These are phyloP conservation scores for Leptobrachium ailaonicum DNA, from an alignment of 2,113 vertebrate genomes.

Conservation along the genomic window DNA sequence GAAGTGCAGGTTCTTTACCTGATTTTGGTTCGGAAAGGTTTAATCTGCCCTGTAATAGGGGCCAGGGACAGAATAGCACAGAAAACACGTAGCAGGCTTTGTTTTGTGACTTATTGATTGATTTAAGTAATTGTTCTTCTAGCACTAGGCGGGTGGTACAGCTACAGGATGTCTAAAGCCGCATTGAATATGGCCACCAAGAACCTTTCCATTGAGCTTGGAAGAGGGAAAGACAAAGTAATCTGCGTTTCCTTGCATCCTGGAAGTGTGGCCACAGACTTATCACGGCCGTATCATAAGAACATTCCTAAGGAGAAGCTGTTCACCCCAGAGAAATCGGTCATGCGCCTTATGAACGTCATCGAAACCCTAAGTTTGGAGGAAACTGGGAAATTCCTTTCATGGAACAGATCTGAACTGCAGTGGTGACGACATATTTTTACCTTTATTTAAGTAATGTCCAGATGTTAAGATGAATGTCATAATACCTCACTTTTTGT, in stretches of 20 bases:
- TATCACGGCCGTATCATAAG: conserved; percentile 65
- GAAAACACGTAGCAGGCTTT: too few relatives aligned
- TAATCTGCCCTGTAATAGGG: too few relatives aligned
- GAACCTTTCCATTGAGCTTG: conserved; percentile 68
- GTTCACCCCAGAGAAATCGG: conserved; percentile 63
- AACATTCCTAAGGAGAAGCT: conserved; percentile 63
- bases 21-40: too few relatives aligned
- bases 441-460: too few relatives aligned
- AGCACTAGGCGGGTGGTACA: conserved; percentile 68
- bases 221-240: conserved; percentile 56
- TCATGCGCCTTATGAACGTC: conserved; percentile 60
- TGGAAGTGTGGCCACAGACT: conserved; percentile 63
- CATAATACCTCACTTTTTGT: too few relatives aligned
- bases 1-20: too few relatives aligned
- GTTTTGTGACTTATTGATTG: not conserved
- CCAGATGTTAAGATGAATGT: too few relatives aligned
- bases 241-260: conserved; percentile 66
- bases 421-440: conserved; percentile 58
- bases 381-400: conserved; percentile 64
- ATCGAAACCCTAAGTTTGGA: conserved; percentile 56
- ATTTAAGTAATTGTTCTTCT: conserved; percentile 4
- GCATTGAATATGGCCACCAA: conserved; percentile 69
- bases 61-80: too few relatives aligned
- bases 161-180: conserved; percentile 67
- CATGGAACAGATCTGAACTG: conserved; percentile 57